Evolutionary conservation across 2,113 vertebrate genomes (phyloP).

Genomic region (Aramus guarauna): DNA sequence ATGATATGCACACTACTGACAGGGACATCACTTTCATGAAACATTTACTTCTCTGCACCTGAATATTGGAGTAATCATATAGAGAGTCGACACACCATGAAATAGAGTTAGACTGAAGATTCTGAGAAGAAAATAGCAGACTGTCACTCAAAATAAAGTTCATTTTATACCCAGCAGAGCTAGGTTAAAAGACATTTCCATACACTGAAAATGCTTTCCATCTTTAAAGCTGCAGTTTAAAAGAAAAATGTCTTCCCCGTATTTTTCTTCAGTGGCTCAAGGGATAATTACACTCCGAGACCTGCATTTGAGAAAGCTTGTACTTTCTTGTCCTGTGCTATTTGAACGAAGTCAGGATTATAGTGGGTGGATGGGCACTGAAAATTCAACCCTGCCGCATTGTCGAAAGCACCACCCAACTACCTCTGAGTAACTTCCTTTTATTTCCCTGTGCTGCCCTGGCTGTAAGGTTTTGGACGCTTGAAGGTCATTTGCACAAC

Average conservation of each 20-base stretch:
- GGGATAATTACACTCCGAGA: background rate
- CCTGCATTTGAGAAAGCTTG: background rate
- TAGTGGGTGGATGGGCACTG: background rate
- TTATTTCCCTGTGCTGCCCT: background rate
- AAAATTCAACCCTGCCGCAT: background rate
- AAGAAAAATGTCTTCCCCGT: background rate
- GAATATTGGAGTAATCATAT: constrained; percentile 84
- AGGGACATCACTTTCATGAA: constrained; percentile 92
- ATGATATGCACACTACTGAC: constrained; percentile 82
- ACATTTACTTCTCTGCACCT: constrained; percentile 88
- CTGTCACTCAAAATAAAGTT: constrained; percentile 83
- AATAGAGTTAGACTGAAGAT: constrained; percentile 84
- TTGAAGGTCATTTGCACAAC: background rate
- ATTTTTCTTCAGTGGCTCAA: background rate
- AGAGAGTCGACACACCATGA: constrained; percentile 83
- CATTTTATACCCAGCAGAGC: constrained; percentile 69
- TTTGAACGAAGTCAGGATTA: background rate
- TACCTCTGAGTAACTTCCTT: background rate
- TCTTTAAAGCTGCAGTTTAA: background rate
- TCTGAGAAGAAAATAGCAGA: constrained; percentile 77
- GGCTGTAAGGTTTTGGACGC: background rate
- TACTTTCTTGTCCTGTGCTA: background rate
- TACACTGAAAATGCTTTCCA: constrained; percentile 28
- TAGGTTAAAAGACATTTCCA: constrained; percentile 50
- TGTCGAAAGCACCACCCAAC: background rate